Percentiles rank a stretch among this genome's conserved stretches.
Conservation (phyloP, 2,797 vertebrate genomes). For the Sciaenops ocellatus region DNA sequence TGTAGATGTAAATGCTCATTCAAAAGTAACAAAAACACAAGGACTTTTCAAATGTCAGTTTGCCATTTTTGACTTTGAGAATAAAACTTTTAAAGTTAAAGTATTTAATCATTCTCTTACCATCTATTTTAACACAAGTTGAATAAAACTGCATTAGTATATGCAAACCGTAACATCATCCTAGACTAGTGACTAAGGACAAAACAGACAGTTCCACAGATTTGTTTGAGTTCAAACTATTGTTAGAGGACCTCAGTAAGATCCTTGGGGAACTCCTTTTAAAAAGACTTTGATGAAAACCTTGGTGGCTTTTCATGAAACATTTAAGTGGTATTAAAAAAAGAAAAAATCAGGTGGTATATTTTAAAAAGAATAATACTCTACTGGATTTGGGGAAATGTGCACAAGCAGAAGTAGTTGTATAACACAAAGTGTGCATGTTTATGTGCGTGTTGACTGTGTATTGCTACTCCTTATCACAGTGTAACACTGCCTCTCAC, state of each 20-base stretch:
- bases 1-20: too few relatives aligned
- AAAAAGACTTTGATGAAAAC: slow-evolving; percentile 5
- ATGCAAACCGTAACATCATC: background rate
- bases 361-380: background rate
- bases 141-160: background rate
- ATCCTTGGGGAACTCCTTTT: slow-evolving; percentile 3
- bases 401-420: background rate
- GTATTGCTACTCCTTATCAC: slow-evolving; percentile 34
- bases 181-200: slow-evolving; percentile 17
- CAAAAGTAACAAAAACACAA: too few relatives aligned
- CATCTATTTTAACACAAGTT: background rate
- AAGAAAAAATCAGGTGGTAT: background rate
- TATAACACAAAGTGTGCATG: background rate
- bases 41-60: background rate
- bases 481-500: slow-evolving; percentile 12
- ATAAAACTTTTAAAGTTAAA: slow-evolving; percentile 1
- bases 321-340: background rate
- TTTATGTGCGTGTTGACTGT: slow-evolving; percentile 15
- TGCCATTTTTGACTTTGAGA: background rate
- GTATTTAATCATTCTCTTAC: background rate
- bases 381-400: background rate
- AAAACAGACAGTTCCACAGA: background rate
- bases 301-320: background rate
- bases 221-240: background rate
- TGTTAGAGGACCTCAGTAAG: background rate